These are phyloP conservation scores for Neosalanx taihuensis DNA, from an alignment of 2,797 vertebrate species.

Conservation along the genomic window DNA sequence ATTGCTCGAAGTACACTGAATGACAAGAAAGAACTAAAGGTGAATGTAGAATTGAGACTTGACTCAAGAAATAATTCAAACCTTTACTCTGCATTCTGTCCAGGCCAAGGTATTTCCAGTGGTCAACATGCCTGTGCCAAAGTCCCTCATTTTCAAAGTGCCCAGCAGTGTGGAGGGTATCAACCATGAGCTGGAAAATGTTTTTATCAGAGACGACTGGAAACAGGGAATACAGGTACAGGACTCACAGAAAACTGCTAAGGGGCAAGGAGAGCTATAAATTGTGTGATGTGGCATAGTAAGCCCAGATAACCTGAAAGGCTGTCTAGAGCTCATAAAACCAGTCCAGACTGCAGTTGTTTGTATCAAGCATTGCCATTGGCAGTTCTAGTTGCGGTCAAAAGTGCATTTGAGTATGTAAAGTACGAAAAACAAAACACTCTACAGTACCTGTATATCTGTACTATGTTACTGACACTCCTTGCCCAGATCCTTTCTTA, in stretches of 20 bases:
- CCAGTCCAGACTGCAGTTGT: constrained; percentile 27
- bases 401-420: no score
- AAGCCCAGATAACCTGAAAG: constrained; percentile 23
- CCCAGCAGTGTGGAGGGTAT: constrained; percentile 92
- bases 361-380: constrained; percentile 36
- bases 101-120: constrained; percentile 80
- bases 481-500: constrained; percentile 9
- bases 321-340: no score
- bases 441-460: neutral
- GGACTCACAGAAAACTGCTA: constrained; percentile 39
- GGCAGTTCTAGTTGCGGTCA: constrained; percentile 37
- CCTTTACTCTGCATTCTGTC: constrained; percentile 10
- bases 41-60: neutral
- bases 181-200: constrained; percentile 93
- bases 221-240: constrained; percentile 83
- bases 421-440: neutral
- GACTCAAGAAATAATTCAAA: neutral
- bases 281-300: constrained; percentile 48
- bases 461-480: neutral
- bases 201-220: constrained; percentile 89
- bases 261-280: constrained; percentile 33
- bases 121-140: constrained; percentile 80
- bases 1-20: constrained; percentile 28
- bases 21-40: neutral
- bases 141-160: constrained; percentile 83